These are phyloP conservation scores for Rotaria macrura DNA, from an alignment of 2,888 invertebrate genomes.

Conservation along the genomic window DNA sequence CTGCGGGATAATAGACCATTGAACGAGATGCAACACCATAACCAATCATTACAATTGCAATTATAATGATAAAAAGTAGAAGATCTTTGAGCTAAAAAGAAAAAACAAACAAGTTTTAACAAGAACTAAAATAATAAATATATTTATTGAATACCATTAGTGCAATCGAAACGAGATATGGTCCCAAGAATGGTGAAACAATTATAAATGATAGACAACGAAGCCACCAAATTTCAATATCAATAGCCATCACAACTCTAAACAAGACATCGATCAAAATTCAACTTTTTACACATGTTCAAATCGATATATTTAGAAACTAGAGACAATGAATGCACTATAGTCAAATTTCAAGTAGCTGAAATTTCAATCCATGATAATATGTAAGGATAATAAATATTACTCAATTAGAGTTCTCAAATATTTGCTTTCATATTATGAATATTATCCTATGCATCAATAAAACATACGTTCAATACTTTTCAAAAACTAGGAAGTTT, in stretches of 20 bases:
- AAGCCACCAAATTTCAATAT: neutral
- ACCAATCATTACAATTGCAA: neutral
- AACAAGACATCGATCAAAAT: neutral
- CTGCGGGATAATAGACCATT: neutral
- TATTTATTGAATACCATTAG: neutral
- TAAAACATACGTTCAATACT: too few relatives aligned
- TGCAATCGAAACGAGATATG: neutral
- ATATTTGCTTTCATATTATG: too few relatives aligned
- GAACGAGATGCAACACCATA: constrained; percentile 19
- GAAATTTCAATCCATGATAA: too few relatives aligned
- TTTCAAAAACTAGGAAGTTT: too few relatives aligned
- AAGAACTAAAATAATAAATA: too few relatives aligned
- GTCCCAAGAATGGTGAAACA: neutral
- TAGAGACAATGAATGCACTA: too few relatives aligned
- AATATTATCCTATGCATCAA: too few relatives aligned
- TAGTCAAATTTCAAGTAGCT: too few relatives aligned
- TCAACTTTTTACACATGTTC: too few relatives aligned
- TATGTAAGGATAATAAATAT: too few relatives aligned
- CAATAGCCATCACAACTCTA: neutral
- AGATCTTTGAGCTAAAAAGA: neutral
- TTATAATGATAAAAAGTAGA: neutral
- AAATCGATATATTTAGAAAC: too few relatives aligned
- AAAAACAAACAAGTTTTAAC: neutral
- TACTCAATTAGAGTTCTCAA: too few relatives aligned
- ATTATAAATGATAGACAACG: neutral